phyloP scores from a whole-genome alignment of 2,113 vertebrate species.

The Microtus oregoni region DNA sequence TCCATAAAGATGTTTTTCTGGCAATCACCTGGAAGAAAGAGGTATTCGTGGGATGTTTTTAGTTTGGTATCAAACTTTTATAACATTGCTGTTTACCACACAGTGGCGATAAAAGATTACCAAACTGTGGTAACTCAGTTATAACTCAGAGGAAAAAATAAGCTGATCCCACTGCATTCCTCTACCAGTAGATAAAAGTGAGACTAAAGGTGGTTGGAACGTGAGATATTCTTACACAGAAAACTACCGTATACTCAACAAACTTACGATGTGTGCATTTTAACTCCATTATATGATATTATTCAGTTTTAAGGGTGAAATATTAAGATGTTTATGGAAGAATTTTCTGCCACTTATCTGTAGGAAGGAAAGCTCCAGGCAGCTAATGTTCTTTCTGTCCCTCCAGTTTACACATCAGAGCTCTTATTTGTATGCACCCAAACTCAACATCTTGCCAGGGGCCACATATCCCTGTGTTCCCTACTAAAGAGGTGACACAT shows the following conservation, averaged over 20 bases:
- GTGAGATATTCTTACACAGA: not conserved
- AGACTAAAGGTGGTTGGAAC: not conserved
- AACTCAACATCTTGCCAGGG: conserved; percentile 44
- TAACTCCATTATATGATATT: conserved; percentile 24
- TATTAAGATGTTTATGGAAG: conserved; percentile 40
- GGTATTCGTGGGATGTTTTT: not conserved
- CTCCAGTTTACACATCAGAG: conserved; percentile 23
- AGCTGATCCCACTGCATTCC: not conserved
- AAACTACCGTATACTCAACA: conserved; percentile 29
- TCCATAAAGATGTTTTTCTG: not conserved
- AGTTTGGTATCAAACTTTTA: not conserved
- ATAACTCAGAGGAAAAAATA: not conserved
- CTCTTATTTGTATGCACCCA: conserved; percentile 51
- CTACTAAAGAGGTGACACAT: not conserved
- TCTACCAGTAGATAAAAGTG: conserved; percentile 28
- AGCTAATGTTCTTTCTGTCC: conserved; percentile 43
- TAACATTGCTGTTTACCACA: not conserved
- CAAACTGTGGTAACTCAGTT: not conserved
- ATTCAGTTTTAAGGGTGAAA: conserved; percentile 45
- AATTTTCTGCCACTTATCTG: conserved; percentile 37
- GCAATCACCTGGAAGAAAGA: not conserved
- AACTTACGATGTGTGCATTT: conserved; percentile 37
- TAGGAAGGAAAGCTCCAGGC: conserved; percentile 54
- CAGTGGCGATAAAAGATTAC: not conserved
- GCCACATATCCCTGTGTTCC: not conserved